These are phyloP conservation scores for Corydoras sp. DNA, from an alignment of 2,113 vertebrate species.

Conservation along the genomic window DNA sequence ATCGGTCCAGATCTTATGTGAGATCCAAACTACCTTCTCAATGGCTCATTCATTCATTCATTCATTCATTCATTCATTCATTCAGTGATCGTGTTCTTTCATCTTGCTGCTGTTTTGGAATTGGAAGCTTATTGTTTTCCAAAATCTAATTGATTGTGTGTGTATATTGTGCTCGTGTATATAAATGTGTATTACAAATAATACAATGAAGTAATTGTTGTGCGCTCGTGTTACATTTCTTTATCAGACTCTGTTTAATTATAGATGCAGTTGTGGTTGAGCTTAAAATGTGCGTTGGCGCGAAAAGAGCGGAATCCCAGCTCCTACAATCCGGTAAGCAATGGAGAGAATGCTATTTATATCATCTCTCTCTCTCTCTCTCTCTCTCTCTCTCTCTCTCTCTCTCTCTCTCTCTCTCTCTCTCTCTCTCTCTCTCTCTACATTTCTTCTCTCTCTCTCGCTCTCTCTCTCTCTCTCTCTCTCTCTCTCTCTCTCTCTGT, in stretches of 20 bases:
- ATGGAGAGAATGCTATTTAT: conserved; percentile 10
- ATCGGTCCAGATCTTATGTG: no score
- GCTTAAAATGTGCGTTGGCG: conserved; percentile 1
- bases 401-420: background rate
- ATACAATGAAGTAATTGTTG: background rate
- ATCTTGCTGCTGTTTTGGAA: no score
- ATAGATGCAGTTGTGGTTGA: conserved; percentile 4
- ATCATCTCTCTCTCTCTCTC: background rate
- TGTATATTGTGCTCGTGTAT: no score
- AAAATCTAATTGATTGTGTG: no score
- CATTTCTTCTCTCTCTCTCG: background rate
- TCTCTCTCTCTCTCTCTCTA: no score
- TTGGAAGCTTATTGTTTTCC: no score
- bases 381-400: conserved; percentile 13
- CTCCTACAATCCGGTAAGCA: background rate
- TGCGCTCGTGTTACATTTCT: background rate
- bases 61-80: no score
- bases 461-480: conserved; percentile 19
- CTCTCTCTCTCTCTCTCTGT: background rate
- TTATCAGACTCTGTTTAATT: background rate
- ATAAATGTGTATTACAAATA: background rate
- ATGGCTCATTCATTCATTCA: no score
- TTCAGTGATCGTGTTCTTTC: no score
- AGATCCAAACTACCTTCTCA: no score
- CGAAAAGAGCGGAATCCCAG: conserved; percentile 10